phyloP scores from a whole-genome alignment of 1,140 invertebrate genomes.

The Lordiphosa collinella region DNA sequence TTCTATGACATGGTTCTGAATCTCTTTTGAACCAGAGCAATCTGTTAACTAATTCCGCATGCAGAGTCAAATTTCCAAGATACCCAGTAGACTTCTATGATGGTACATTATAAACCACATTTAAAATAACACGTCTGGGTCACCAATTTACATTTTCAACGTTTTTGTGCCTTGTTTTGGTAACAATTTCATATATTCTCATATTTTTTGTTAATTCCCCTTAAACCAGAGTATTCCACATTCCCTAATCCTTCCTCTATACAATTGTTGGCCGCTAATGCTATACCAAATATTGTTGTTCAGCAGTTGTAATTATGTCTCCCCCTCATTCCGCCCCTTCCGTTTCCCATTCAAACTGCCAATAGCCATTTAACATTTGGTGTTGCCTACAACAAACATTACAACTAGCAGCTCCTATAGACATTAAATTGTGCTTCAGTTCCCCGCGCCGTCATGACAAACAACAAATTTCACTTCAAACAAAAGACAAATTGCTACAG shows the following conservation, averaged over 20 bases:
- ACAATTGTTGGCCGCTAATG: slow-evolving; percentile 14
- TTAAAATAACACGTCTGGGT: too few relatives aligned
- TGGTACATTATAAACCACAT: too few relatives aligned
- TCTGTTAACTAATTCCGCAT: too few relatives aligned
- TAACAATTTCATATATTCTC: too few relatives aligned
- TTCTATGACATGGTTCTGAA: too few relatives aligned
- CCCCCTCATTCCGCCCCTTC: too few relatives aligned
- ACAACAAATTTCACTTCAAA: slow-evolving; percentile 76
- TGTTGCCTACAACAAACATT: neutral
- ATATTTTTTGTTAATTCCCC: too few relatives aligned
- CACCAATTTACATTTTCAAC: too few relatives aligned
- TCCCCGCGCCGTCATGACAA: slow-evolving; percentile 34
- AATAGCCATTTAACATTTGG: slow-evolving; percentile 18
- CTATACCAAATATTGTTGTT: slow-evolving; percentile 34
- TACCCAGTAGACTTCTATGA: too few relatives aligned
- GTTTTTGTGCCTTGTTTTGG: too few relatives aligned
- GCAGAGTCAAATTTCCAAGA: too few relatives aligned
- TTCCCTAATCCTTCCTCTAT: neutral
- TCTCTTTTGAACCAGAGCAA: too few relatives aligned
- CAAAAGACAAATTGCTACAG: slow-evolving; percentile 72
- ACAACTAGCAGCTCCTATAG: slow-evolving; percentile 1
- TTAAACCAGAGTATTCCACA: slow-evolving; percentile 22
- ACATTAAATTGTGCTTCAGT: slow-evolving; percentile 53
- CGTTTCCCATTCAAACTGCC: slow-evolving; percentile 3
- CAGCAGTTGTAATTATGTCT: slow-evolving; percentile 54